Evolutionary conservation across 2,113 vertebrate species (phyloP).

Genomic region (Malurus melanocephalus): DNA sequence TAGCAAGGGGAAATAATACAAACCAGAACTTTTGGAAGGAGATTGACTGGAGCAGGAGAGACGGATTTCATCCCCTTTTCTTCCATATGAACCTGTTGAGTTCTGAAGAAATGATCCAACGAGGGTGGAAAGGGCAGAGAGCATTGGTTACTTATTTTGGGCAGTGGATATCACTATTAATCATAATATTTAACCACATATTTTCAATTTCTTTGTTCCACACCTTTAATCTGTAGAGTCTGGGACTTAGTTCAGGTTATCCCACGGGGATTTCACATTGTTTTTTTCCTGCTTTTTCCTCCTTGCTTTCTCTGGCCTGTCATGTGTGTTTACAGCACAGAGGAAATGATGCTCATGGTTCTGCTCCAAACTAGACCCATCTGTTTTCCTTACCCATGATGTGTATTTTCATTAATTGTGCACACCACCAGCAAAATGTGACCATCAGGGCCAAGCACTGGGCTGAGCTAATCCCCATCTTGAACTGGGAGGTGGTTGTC

Average conservation of each 20-base stretch:
- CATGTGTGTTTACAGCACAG: not conserved
- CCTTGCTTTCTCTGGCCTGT: not conserved
- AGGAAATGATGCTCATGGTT: not conserved
- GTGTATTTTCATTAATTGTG: not conserved
- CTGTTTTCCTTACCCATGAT: rapidly evolving
- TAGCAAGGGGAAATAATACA: not conserved
- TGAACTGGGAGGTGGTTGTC: not conserved
- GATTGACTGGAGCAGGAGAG: not conserved
- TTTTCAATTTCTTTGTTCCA: not conserved
- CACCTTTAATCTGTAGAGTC: not conserved
- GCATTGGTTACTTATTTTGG: not conserved
- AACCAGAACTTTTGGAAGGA: not conserved
- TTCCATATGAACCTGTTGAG: not conserved
- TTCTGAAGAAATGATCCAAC: not conserved
- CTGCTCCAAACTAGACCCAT: not conserved
- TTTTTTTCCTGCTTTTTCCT: not conserved
- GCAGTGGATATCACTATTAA: not conserved
- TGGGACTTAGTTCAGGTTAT: not conserved
- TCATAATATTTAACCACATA: rapidly evolving
- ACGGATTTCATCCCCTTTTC: not conserved
- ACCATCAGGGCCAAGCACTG: rapidly evolving
- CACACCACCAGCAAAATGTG: not conserved
- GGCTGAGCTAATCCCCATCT: not conserved
- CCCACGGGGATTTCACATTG: not conserved
- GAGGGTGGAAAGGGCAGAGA: not conserved